A percentile compares a stretch with the other conserved stretches of the same genome.
phyloP scores from a whole-genome alignment of 2,797 vertebrate species.

The Limnodromus scolopaceus region DNA sequence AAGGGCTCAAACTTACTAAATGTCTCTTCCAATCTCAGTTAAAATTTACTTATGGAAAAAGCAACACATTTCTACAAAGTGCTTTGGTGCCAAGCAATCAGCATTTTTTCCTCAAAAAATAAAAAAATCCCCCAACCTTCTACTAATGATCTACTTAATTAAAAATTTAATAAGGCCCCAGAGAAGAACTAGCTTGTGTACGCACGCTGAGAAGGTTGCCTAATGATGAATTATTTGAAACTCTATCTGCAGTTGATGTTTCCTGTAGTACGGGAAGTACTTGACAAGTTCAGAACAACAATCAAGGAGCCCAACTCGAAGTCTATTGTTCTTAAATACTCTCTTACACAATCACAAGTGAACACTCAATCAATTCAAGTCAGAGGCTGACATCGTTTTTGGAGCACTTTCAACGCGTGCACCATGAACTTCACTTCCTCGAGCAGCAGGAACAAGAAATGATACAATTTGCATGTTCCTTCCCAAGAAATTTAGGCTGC shows the following conservation, averaged over 20 bases:
- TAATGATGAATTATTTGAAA: background rate
- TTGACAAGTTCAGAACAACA: background rate
- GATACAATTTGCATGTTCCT: background rate
- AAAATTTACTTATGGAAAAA: background rate
- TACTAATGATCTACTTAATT: background rate
- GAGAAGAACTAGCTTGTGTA: background rate
- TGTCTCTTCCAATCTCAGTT: background rate
- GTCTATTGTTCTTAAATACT: background rate
- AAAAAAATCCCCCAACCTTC: background rate
- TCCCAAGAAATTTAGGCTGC: background rate
- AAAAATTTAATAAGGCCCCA: background rate
- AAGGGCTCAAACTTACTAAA: background rate
- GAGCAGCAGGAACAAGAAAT: background rate
- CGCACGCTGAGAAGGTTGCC: background rate
- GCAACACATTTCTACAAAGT: background rate
- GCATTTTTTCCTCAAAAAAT: background rate
- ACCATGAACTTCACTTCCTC: background rate
- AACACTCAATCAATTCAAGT: background rate
- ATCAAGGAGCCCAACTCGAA: background rate
- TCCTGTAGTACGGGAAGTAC: background rate
- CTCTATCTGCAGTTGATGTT: background rate
- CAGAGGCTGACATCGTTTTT: background rate
- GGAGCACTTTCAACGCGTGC: accelerated
- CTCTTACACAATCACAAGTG: accelerated
- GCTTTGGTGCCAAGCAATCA: background rate